Conservation (phyloP, 1,140 invertebrate species). For the Archegozetes longisetosus region DNA sequence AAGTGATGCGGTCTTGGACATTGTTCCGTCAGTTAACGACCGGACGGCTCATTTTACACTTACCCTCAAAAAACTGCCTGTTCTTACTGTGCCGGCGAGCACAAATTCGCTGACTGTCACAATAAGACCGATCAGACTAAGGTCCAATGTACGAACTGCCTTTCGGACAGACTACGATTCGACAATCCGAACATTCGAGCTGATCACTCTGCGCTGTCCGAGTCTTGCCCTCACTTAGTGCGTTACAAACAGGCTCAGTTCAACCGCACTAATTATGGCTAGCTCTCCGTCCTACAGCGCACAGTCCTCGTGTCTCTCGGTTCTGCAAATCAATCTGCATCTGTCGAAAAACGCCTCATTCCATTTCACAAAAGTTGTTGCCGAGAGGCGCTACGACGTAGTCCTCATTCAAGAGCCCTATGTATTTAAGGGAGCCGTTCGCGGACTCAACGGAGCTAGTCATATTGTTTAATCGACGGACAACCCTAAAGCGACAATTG, state of each 20-base stretch:
- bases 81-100: slow-evolving; percentile 20
- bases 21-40: no score
- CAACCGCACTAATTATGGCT: not conserved
- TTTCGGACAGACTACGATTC: not conserved
- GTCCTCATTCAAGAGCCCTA: not conserved
- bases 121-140: not conserved
- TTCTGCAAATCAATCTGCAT: not conserved
- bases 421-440: not conserved
- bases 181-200: not conserved
- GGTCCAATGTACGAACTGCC: not conserved
- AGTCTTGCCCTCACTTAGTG: not conserved
- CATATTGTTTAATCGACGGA: not conserved
- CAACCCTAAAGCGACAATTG: not conserved
- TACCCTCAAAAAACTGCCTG: no score
- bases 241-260: not conserved
- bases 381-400: not conserved
- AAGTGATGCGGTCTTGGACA: no score
- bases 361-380: not conserved
- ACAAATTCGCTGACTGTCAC: not conserved
- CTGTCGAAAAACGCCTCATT: not conserved
- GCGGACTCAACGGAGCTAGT: not conserved
- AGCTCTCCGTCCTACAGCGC: not conserved
- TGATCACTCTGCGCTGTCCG: not conserved
- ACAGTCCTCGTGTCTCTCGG: not conserved
- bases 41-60: no score